Percentiles rank a stretch among this genome's conserved stretches.
These are phyloP conservation scores for Eucidaris tribuloides DNA, from an alignment of 35 echinoderm and acorn worm genomes.

Conservation along the genomic window DNA sequence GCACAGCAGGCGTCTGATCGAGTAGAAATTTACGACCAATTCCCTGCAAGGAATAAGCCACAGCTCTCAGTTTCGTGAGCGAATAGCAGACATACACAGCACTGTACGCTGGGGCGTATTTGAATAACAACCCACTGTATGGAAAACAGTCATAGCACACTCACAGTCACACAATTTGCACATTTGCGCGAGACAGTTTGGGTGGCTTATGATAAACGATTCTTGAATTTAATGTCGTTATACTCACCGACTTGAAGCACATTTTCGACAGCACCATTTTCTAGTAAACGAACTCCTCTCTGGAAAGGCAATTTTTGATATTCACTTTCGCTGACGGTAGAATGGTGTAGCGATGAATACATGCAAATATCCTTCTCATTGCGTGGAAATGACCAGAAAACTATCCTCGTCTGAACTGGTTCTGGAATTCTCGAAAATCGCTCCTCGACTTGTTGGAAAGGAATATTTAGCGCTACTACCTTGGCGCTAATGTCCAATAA, in stretches of 20 bases:
- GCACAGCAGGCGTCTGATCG: no score
- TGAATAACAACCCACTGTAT: no score
- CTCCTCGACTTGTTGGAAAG: slow-evolving; percentile 99
- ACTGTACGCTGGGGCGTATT: no score
- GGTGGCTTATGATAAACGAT: no score
- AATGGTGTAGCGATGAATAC: slow-evolving; percentile 99
- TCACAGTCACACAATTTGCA: no score
- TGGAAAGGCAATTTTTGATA: slow-evolving; percentile 99
- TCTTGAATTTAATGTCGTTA: no score
- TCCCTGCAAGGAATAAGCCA: no score
- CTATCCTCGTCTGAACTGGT: slow-evolving; percentile 98
- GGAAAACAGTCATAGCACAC: no score
- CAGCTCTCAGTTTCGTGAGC: no score
- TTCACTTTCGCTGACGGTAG: slow-evolving; percentile 96
- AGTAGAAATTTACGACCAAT: no score
- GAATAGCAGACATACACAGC: no score
- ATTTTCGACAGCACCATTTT: slow-evolving; percentile 97
- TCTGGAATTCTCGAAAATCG: slow-evolving; percentile 99
- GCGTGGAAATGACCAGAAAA: slow-evolving; percentile 99
- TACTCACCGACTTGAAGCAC: slow-evolving; percentile 99
- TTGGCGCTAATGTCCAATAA: slow-evolving; percentile 99
- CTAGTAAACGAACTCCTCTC: slow-evolving; percentile 93
- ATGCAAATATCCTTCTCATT: slow-evolving; percentile 99
- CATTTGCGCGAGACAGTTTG: no score
- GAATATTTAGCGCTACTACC: slow-evolving; percentile 98